Evolutionary conservation across 2,888 invertebrate species (phyloP).

Genomic region (Agriotes lineatus): DNA sequence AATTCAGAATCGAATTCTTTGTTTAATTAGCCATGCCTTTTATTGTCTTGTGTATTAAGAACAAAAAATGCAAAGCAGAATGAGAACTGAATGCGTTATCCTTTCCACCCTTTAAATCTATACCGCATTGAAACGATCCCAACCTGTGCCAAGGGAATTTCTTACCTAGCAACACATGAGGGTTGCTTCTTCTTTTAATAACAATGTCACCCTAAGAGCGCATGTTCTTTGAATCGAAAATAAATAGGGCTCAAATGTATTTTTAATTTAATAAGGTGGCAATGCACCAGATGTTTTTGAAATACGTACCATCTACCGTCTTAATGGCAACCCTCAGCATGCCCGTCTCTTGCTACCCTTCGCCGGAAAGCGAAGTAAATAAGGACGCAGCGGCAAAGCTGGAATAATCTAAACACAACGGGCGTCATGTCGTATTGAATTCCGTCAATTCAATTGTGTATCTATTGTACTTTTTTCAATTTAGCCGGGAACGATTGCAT

Average conservation of each 20-base stretch:
- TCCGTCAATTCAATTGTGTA: constrained; percentile 46
- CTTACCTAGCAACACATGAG: constrained; percentile 1
- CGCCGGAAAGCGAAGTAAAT: constrained; percentile 9
- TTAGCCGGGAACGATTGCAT: constrained; percentile 41
- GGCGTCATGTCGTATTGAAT: constrained; percentile 48
- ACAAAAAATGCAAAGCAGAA: too few relatives aligned
- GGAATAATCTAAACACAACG: constrained; percentile 44
- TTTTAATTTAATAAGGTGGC: constrained; percentile 48
- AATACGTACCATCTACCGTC: constrained; percentile 32
- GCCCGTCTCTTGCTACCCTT: constrained; percentile 26
- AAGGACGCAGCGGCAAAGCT: constrained; percentile 33
- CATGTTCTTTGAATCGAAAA: constrained; percentile 29
- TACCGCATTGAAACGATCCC: too few relatives aligned
- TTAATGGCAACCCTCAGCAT: constrained; percentile 34
- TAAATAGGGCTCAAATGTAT: constrained; percentile 41
- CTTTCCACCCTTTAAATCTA: too few relatives aligned
- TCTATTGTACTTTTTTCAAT: constrained; percentile 49
- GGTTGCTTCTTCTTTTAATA: constrained; percentile 24
- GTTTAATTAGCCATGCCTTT: too few relatives aligned
- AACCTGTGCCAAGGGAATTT: neutral
- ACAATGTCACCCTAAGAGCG: constrained; percentile 3
- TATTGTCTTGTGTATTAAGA: too few relatives aligned
- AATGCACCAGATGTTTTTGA: constrained; percentile 46
- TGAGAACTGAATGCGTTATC: too few relatives aligned
- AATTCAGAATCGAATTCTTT: too few relatives aligned